phyloP scores from a whole-genome alignment of 2,888 invertebrate genomes.

The Cephus spinipes region DNA sequence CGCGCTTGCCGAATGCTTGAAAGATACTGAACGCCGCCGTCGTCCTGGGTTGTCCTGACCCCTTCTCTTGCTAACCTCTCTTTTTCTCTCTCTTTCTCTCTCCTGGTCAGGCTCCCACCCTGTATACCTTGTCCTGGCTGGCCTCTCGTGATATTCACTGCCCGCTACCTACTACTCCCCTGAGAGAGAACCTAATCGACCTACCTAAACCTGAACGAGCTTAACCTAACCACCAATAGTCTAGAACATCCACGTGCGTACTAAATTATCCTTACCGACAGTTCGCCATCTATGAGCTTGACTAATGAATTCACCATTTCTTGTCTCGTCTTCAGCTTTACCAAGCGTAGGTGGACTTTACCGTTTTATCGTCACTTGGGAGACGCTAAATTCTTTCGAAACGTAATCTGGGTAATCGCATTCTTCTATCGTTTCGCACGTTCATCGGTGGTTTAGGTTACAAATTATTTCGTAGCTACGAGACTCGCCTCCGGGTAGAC shows the following conservation, averaged over 20 bases:
- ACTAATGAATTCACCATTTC: background rate
- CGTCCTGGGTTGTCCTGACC: constrained; percentile 8
- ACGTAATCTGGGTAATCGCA: background rate
- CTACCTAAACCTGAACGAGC: background rate
- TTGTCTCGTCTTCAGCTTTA: background rate
- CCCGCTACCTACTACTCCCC: background rate
- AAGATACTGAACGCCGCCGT: constrained; percentile 10
- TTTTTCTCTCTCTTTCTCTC: constrained; percentile 13
- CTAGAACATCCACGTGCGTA: background rate
- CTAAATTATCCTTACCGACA: background rate
- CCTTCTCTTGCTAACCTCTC: constrained; percentile 4
- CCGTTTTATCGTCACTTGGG: background rate
- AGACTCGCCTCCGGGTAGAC: background rate
- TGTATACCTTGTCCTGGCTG: background rate
- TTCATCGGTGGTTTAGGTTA: background rate
- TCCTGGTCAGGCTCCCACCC: background rate
- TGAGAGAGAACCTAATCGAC: background rate
- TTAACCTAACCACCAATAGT: background rate
- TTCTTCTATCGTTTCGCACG: background rate
- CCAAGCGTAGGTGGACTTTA: background rate
- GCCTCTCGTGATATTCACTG: background rate
- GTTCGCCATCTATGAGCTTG: background rate
- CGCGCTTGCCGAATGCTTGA: background rate
- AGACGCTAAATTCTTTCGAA: background rate
- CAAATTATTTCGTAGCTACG: background rate